Base-by-base conservation (phyloP, 2,888 invertebrate genomes). In the Amphipoea oculea region DNA sequence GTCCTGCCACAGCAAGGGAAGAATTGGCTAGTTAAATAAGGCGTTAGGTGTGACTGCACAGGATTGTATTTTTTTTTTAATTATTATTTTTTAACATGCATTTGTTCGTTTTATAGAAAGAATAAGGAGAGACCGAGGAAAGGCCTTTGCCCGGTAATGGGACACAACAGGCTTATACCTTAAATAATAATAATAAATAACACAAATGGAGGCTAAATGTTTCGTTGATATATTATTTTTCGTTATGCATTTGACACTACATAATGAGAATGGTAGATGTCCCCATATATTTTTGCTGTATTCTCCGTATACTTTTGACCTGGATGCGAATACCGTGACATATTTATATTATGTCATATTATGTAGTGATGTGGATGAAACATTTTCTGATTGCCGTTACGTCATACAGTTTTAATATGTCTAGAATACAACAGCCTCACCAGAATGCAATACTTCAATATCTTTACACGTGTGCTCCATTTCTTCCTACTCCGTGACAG, bases 401-500 rank as follows among this genome's bases (percentile, higher is more conserved):
- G 23, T 11, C 9, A 23, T 57, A 23, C 57, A 57, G 11, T 23
- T 23, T 11, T 57, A 4, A 3, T 54, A 7, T 57, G 57, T 57
- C 9, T 4, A 11, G 23, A 57, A n/a, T 57, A 57, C n/a, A n/a
- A 57, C 11, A 11, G 11, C 23, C 11, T n/a, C n/a, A 1, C 0
- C n/a, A 57, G 57, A 57, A 57, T n/a, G 11, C n/a, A 57, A n/a
- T 57, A 11, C 57, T n/a, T 57, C 11, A n/a, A 57, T n/a, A 57
- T 60, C n/a, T 3, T 2, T n/a, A 23, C 11, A 23, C 9, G 7
- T 20, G 11, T 54, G 1, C 78, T 84, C 84, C 70, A 83, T 86
- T 78, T 60, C 0, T 63, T 36, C 29, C 0, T 84, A 51, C 51
- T 83, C 87, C 5, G 51, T 67, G 73, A 20, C 23, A 57, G 36